Conservation (phyloP, 2,797 vertebrate species). For the Myiotriccus ornatus region DNA sequence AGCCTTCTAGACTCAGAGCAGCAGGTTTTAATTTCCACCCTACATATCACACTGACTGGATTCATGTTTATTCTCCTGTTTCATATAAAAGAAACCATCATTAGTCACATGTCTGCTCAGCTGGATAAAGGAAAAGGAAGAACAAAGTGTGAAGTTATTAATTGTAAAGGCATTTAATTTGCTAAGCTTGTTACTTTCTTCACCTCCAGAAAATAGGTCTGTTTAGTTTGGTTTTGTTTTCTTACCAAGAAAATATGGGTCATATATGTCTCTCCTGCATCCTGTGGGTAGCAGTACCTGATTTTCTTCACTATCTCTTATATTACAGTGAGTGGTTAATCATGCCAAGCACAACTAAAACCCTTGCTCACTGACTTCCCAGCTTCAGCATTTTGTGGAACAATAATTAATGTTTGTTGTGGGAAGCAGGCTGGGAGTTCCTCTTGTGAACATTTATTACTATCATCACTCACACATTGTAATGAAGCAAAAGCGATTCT, state of each 20-base stretch:
- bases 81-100: background rate
- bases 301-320: background rate
- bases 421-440: conserved; percentile 18
- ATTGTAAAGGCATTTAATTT: background rate
- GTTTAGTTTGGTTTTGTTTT: background rate
- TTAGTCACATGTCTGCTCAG: background rate
- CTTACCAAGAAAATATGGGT: background rate
- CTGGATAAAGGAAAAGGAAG: background rate
- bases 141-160: background rate
- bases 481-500: conserved; percentile 67
- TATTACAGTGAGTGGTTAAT: background rate
- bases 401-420: conserved; percentile 41
- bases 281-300: background rate
- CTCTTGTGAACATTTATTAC: conserved; percentile 66
- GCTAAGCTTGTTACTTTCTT: background rate
- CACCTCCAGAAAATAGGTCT: background rate
- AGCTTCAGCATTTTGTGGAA: background rate
- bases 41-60: background rate
- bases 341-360: background rate
- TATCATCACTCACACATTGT: conserved; percentile 58
- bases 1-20: background rate
- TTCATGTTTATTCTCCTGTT: background rate
- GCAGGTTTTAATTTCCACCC: conserved; percentile 37
- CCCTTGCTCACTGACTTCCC: background rate
- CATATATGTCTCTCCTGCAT: background rate